These are phyloP conservation scores for Drosophila dives DNA, from an alignment of 2,888 invertebrate species.

Conservation along the genomic window DNA sequence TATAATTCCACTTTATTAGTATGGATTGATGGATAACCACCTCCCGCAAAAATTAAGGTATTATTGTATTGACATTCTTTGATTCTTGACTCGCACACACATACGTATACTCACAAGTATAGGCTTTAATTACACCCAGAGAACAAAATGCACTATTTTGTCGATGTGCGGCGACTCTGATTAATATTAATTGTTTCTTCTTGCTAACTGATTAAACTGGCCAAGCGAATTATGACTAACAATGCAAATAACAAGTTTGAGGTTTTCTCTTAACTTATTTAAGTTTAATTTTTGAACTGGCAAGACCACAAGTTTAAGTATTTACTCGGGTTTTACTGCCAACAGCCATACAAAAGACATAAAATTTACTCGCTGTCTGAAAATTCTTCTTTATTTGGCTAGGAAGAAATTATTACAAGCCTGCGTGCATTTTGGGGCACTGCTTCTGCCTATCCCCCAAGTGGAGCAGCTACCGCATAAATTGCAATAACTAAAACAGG, in stretches of 20 bases:
- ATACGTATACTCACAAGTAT: too few relatives aligned
- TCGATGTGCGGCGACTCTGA: conserved; percentile 29
- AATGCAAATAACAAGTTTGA: conserved; percentile 2
- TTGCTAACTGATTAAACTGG: conserved; percentile 18
- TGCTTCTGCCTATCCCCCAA: conserved; percentile 25
- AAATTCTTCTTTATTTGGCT: conserved; percentile 47
- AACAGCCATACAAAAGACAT: conserved; percentile 47
- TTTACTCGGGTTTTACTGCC: conserved; percentile 56
- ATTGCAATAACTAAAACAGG: conserved; percentile 37
- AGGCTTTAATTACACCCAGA: too few relatives aligned
- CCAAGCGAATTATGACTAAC: conserved; percentile 31
- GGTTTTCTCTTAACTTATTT: conserved; percentile 20
- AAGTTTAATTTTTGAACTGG: conserved; percentile 8
- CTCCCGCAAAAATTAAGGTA: too few relatives aligned
- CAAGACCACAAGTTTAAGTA: conserved; percentile 59
- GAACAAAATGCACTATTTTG: too few relatives aligned
- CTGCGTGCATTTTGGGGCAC: conserved; percentile 70
- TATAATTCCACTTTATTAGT: too few relatives aligned
- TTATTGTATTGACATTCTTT: too few relatives aligned
- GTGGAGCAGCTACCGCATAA: conserved; percentile 51
- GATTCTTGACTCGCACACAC: too few relatives aligned
- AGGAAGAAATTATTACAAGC: conserved; percentile 67
- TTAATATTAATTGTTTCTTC: conserved; percentile 28
- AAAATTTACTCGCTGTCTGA: conserved; percentile 68
- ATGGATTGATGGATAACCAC: too few relatives aligned